phyloP scores from a whole-genome alignment of 2,888 invertebrate species.

The Petrolisthes cinctipes region DNA sequence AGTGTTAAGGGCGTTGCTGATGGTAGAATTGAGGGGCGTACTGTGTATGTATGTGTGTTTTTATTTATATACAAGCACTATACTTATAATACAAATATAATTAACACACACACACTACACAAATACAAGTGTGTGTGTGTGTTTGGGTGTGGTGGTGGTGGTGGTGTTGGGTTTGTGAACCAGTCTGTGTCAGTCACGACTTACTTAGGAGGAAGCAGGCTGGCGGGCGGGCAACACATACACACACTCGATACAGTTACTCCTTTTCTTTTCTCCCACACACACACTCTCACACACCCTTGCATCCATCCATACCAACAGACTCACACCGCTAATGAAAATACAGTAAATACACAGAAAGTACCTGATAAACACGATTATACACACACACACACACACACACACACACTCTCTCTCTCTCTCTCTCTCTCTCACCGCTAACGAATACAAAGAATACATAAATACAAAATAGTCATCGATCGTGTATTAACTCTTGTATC shows the following conservation, averaged over 20 bases:
- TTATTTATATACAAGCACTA: too few relatives aligned
- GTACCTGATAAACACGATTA: background rate
- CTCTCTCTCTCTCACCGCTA: too few relatives aligned
- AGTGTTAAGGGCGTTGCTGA: too few relatives aligned
- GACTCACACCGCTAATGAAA: background rate
- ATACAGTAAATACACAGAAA: background rate
- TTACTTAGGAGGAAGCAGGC: conserved; percentile 60
- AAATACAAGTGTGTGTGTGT: too few relatives aligned
- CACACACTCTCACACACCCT: conserved; percentile 17
- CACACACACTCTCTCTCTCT: too few relatives aligned
- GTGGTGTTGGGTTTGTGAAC: conserved; percentile 20
- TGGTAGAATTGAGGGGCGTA: too few relatives aligned
- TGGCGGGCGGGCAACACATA: conserved; percentile 49
- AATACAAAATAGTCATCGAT: too few relatives aligned
- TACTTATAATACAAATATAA: background rate
- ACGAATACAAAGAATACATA: too few relatives aligned
- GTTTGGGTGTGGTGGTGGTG: too few relatives aligned
- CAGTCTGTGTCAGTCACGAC: conserved; percentile 57
- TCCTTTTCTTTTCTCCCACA: conserved; percentile 34
- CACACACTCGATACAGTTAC: conserved; percentile 52
- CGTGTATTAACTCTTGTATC: background rate
- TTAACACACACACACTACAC: too few relatives aligned
- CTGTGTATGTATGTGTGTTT: too few relatives aligned
- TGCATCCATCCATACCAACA: background rate
- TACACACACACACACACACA: too few relatives aligned